Base-by-base conservation (phyloP, 1,140 invertebrate species). In the Diorhabda carinulata region DNA sequence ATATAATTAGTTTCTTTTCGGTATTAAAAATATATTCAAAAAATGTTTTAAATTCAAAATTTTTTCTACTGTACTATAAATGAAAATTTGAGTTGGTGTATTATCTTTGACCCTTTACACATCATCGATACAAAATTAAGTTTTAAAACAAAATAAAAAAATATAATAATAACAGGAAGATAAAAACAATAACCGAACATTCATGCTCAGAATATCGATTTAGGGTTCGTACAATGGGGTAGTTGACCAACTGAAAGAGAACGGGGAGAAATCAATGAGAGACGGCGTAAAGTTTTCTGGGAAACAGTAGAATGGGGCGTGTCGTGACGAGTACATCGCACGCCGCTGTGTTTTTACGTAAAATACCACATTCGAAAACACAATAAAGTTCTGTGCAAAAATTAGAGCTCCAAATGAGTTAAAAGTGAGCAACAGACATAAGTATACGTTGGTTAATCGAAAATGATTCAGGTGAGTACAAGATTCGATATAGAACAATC, bases 231-330 rank as follows among this genome's bases (percentile, higher is more conserved):
- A 72, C 69, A 74, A 74, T 68, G 73, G 67, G 69, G 71, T 71
- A 71, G 73, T 74, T 72, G 73, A 72, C 73, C 73, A 74, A 72
- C 25, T 69, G 66, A 72, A 72, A 68, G 64, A 69, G 57, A 61
- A 64, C 67, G 52, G 61, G 65, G 70, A 57, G 56, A 72, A 74
- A 74, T 74, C 73, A 71, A 74, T 74, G 64, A 64, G 59, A 68
- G 66, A 41, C 44, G 62, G 64, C 66, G 56, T 5, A 67, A 69
- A 73, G 66, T 43, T 44, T 64, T 70, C 67, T 78, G 73, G 72
- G 75, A 72, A 57, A 74, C 74, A 77, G 74, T 77, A 74, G 44
- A 71, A 67, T 69, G 70, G 74, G 76, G 76, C 76, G 76, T 77
- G 76, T 73, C 76, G 61, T 61, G 61, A 57, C 67, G 67, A 59